phyloP scores from a whole-genome alignment of 2,797 vertebrate genomes.

The Alectoris magna region DNA sequence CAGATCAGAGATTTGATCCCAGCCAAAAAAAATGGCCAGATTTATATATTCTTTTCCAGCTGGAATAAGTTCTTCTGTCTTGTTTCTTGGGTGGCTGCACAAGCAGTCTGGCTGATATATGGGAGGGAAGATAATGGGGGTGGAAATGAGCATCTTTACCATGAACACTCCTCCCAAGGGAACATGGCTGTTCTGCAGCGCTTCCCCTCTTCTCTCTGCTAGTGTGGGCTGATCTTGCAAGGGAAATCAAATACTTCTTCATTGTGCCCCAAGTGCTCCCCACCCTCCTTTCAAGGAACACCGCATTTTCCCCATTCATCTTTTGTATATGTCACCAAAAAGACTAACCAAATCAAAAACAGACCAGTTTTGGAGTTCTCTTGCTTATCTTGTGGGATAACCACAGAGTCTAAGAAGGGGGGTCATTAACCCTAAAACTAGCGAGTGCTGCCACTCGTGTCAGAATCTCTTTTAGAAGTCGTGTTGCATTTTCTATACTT shows the following conservation, averaged over 20 bases:
- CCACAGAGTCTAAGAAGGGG: neutral
- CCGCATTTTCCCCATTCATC: neutral
- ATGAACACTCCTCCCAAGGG: neutral
- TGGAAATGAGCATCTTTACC: neutral
- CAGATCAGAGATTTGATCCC: slow-evolving; percentile 32
- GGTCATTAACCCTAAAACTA: neutral
- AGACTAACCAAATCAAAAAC: neutral
- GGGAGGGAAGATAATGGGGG: neutral
- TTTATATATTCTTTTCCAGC: neutral
- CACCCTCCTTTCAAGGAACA: neutral
- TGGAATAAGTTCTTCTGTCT: slow-evolving; percentile 41
- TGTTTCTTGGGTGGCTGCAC: slow-evolving; percentile 52
- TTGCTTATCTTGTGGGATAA: neutral
- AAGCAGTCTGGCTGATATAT: neutral
- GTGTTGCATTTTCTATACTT: neutral
- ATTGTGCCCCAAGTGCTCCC: neutral
- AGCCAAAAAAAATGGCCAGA: slow-evolving; percentile 17
- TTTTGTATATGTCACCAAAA: neutral
- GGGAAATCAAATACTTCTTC: neutral
- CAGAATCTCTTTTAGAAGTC: neutral
- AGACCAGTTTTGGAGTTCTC: neutral
- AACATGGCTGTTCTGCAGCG: neutral
- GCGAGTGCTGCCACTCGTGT: neutral
- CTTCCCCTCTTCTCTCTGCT: neutral
- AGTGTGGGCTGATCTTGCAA: neutral